A percentile compares a stretch with the other conserved stretches of the same genome.
phyloP scores from a whole-genome alignment of 2,888 invertebrate genomes.

The Machimus rusticus region DNA sequence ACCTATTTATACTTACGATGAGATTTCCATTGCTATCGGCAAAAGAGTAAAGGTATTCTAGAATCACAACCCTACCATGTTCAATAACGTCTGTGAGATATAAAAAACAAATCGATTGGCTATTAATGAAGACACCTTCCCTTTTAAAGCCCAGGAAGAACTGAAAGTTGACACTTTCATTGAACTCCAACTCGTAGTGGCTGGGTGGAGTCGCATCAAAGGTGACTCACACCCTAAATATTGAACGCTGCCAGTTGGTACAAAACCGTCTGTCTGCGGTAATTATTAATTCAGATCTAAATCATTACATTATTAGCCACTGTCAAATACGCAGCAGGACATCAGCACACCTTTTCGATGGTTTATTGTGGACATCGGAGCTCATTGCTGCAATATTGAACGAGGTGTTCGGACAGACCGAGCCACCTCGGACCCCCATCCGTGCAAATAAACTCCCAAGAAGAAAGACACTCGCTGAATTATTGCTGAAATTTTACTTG shows the following conservation, averaged over 20 bases:
- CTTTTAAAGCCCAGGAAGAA: not conserved
- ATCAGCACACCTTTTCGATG: slow-evolving; percentile 51
- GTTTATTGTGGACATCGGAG: slow-evolving; percentile 47
- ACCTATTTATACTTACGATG: too few species aligned
- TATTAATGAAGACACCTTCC: not conserved
- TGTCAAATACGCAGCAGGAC: slow-evolving; percentile 53
- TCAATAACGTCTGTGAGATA: not conserved
- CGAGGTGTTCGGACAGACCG: slow-evolving; percentile 25
- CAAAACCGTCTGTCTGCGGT: slow-evolving; percentile 49
- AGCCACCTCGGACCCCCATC: slow-evolving; percentile 33
- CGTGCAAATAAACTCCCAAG: slow-evolving; percentile 15
- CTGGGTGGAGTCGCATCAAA: not conserved
- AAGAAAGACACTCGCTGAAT: slow-evolving; percentile 48
- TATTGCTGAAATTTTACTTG: slow-evolving; percentile 49
- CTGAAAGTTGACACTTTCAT: not conserved
- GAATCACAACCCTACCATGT: not conserved
- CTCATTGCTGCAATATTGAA: slow-evolving; percentile 33
- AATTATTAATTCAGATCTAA: slow-evolving; percentile 53
- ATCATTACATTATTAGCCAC: slow-evolving; percentile 54
- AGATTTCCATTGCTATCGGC: too few species aligned
- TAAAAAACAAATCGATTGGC: not conserved
- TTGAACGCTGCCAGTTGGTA: not conserved
- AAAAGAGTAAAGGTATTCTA: not conserved
- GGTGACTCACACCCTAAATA: slow-evolving; percentile 28
- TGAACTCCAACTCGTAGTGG: not conserved